phyloP scores from a whole-genome alignment of 2,113 vertebrate genomes.

The Tor tambroides region DNA sequence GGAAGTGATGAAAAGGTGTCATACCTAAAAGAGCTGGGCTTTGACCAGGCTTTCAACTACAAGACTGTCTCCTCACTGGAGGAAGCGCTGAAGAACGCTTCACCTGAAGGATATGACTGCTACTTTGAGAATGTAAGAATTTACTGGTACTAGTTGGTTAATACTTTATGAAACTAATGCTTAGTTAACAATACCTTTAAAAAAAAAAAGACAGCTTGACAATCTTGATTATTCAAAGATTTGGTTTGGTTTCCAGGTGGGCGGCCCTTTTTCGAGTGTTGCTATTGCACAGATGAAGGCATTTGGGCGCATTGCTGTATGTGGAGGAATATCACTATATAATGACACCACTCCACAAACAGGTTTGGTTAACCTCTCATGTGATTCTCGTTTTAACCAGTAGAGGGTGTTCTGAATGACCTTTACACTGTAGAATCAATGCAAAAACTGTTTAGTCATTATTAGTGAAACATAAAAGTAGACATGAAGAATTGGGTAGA shows the following conservation, averaged over 20 bases:
- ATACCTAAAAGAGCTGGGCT: constrained; percentile 80
- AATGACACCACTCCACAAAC: constrained; percentile 70
- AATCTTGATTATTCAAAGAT: not conserved
- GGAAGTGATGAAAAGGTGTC: constrained; percentile 81
- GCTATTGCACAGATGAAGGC: constrained; percentile 80
- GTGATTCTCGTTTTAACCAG: not conserved
- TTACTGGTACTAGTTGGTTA: not conserved
- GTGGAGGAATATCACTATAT: constrained; percentile 81
- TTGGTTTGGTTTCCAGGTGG: constrained; percentile 74
- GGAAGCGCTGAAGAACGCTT: constrained; percentile 76
- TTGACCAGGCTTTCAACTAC: constrained; percentile 86
- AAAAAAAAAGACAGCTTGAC: not conserved
- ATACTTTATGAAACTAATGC: not conserved
- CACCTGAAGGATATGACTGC: constrained; percentile 83
- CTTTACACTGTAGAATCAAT: not conserved
- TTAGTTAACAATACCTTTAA: not conserved
- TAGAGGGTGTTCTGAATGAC: not conserved
- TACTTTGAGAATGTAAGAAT: constrained; percentile 85
- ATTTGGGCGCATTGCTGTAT: constrained; percentile 80
- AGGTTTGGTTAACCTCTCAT: constrained; percentile 66
- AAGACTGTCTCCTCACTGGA: constrained; percentile 79
- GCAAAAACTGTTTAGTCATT: not conserved
- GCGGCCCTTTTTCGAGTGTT: constrained; percentile 77
- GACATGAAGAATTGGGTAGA: not conserved
- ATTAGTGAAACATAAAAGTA: not conserved